phyloP scores from a whole-genome alignment of 2,888 invertebrate species.

The Oscheius sp. region DNA sequence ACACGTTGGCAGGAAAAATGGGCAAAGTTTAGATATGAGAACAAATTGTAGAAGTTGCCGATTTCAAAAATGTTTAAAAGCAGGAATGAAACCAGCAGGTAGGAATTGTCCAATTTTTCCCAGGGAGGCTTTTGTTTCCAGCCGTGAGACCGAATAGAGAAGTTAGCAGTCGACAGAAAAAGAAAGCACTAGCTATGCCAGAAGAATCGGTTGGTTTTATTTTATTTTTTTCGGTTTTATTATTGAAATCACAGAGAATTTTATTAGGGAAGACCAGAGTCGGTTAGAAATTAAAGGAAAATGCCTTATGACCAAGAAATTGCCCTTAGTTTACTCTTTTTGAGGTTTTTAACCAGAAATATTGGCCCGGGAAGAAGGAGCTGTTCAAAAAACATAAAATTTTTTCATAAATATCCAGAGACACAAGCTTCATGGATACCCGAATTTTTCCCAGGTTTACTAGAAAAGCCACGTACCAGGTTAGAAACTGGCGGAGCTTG shows the following conservation, averaged over 20 bases:
- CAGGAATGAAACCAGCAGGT: slow-evolving; percentile 69
- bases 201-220: slow-evolving; percentile 26
- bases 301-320: no score
- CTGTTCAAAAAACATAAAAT: no score
- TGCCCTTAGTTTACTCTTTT: no score
- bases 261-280: no score
- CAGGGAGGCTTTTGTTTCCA: slow-evolving; percentile 24
- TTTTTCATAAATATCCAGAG: no score
- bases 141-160: slow-evolving; percentile 71
- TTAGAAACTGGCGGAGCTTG: no score
- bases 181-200: slow-evolving; percentile 37
- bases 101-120: background rate
- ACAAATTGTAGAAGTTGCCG: slow-evolving; percentile 68
- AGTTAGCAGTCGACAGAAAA: slow-evolving; percentile 50
- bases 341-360: no score
- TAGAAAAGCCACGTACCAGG: no score
- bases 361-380: no score
- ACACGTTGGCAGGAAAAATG: background rate
- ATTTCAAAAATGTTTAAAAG: slow-evolving; percentile 64
- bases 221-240: background rate
- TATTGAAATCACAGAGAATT: background rate
- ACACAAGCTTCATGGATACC: no score
- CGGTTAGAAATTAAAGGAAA: no score
- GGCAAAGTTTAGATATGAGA: slow-evolving; percentile 55
- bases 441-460: no score